Conservation (phyloP, 2,888 invertebrate species). For the Stenichneumon culpator region DNA sequence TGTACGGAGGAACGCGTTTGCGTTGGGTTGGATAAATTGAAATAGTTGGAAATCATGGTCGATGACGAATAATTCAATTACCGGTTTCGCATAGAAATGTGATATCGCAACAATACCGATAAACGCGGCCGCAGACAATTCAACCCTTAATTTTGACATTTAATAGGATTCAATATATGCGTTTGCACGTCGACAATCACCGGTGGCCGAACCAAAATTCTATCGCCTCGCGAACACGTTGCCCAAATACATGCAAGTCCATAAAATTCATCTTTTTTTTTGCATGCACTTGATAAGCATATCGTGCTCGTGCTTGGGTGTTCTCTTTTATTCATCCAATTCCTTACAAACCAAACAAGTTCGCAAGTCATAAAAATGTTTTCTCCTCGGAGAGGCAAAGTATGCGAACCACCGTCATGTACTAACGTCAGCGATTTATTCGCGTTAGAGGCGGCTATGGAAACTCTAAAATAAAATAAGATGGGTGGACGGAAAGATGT, state of each 20-base stretch:
- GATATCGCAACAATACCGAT: neutral
- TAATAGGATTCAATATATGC: neutral
- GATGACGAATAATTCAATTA: neutral
- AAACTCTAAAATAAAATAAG: conserved; percentile 5
- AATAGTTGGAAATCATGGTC: too few relatives aligned
- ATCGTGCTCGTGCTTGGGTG: too few relatives aligned
- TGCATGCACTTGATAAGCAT: neutral
- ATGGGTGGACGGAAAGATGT: neutral
- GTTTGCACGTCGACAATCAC: neutral
- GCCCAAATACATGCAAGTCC: neutral
- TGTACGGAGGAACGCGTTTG: too few relatives aligned
- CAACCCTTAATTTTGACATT: neutral
- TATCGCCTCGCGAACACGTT: neutral
- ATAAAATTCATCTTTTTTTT: neutral
- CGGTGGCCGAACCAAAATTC: neutral
- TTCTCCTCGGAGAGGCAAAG: neutral
- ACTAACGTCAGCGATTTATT: neutral
- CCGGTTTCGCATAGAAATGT: neutral
- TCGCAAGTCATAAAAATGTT: neutral
- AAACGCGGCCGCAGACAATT: neutral
- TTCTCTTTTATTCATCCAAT: neutral
- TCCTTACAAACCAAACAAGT: conserved; percentile 8
- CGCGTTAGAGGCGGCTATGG: conserved; percentile 9
- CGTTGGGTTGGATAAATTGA: too few relatives aligned
- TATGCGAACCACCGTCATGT: neutral